Evolutionary conservation across 1,140 invertebrate genomes (phyloP), one percentile per base, ranked within the genome.

Genomic region (Drosophila pruinosa): DNA sequence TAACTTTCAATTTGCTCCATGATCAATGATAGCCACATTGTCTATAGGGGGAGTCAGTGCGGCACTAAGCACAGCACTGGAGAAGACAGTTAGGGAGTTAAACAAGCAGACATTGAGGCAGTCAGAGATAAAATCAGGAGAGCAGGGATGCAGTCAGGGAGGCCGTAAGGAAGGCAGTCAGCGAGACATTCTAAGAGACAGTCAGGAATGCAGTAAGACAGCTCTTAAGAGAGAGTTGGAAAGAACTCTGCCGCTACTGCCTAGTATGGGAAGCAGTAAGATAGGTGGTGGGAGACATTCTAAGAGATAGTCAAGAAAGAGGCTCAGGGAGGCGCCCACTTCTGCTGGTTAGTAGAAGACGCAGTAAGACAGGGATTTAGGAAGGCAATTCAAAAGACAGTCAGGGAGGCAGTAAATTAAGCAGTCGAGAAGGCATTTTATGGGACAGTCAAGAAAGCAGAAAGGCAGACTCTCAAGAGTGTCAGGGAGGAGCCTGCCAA

Each of bases 1-100:
- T 59, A 75, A 64, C 81, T 81, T 86, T 86, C 81, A 86, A 86
- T 86, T 86, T 77, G 57, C 72, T 36, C 59, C 76, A 72, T 61
- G 75, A 83, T 75, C 80, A 75, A 36, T 54, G 57, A 61, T 61
- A 61, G 14, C 57, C 47, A 19, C n/a, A 36, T 6, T 34, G 26
- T 8, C 10, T 21, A 12, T n/a, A 36, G 41, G 2, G 6, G 19
- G 24, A 21, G 1, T 10, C n/a, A n/a, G n/a, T n/a, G n/a, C n/a
- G n/a, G n/a, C n/a, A n/a, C n/a, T n/a, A n/a, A n/a, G n/a, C n/a
- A n/a, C n/a, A n/a, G n/a, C n/a, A n/a, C n/a, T n/a, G 3, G 6
- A 10, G 8, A 15, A 19, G 12, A 21, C 0, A 7, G 21, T n/a
- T 4, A 21, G 7, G 38, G 7, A 22, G 7, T n/a, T n/a, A n/a